Percentiles rank a stretch among this genome's conserved stretches.
These are phyloP conservation scores for Gobio gobio DNA, from an alignment of 2,113 vertebrate species.

Conservation along the genomic window DNA sequence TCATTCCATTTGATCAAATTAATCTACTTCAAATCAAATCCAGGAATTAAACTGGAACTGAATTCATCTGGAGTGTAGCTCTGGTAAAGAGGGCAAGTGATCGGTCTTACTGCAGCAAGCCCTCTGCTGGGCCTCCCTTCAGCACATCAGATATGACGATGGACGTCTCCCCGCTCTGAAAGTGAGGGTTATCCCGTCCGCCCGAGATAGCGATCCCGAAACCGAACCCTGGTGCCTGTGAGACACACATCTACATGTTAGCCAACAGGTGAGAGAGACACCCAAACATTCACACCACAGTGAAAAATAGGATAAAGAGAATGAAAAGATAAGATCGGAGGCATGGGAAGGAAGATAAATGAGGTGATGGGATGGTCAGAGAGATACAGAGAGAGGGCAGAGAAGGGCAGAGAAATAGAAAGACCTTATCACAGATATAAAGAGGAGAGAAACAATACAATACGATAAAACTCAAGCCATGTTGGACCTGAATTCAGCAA, in stretches of 20 bases:
- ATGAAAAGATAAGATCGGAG: slow-evolving; percentile 14
- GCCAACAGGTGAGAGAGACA: background rate
- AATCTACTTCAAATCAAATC: background rate
- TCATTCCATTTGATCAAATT: background rate
- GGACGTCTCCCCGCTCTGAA: slow-evolving; percentile 98
- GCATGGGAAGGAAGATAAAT: slow-evolving; percentile 13
- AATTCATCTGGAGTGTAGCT: no score
- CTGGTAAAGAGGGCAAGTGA: background rate
- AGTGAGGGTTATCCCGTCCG: slow-evolving; percentile 98
- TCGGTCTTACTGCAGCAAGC: slow-evolving; percentile 92
- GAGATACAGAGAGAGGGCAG: slow-evolving; percentile 48
- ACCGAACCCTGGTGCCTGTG: slow-evolving; percentile 95
- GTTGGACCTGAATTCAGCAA: background rate
- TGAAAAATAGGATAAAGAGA: background rate
- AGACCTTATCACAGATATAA: slow-evolving; percentile 22
- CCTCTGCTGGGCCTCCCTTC: slow-evolving; percentile 97
- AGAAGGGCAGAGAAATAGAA: slow-evolving; percentile 51
- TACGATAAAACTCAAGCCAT: background rate
- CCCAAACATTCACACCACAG: background rate
- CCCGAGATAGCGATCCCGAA: slow-evolving; percentile 99
- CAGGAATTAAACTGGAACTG: background rate
- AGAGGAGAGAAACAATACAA: slow-evolving; percentile 3
- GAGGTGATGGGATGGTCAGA: slow-evolving; percentile 52
- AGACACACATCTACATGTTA: background rate
- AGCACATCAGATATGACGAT: slow-evolving; percentile 99